A percentile compares a stretch with the other conserved stretches of the same genome.
Evolutionary conservation across 1,140 invertebrate species (phyloP).

Genomic region (Propsilocerus akamusi): DNA sequence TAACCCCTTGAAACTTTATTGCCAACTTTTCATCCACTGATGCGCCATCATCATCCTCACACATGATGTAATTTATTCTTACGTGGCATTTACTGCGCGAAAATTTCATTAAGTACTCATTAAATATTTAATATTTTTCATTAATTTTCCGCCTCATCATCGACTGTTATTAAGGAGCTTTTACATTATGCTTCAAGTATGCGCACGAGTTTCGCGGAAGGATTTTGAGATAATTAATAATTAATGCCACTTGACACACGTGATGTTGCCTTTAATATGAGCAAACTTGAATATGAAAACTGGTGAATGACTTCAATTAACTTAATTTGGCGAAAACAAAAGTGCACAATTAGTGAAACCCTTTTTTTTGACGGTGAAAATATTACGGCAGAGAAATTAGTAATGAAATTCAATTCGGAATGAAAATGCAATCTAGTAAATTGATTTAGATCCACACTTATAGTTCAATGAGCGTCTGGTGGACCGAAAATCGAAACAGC

Average conservation of each 20-base stretch:
- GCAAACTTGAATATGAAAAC: too few species aligned
- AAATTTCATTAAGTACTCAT: slow-evolving; percentile 4
- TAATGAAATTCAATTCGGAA: not conserved
- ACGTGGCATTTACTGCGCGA: not conserved
- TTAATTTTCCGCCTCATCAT: slow-evolving; percentile 2
- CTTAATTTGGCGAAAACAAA: too few species aligned
- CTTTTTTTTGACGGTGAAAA: too few species aligned
- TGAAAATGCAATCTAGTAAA: slow-evolving; percentile 1
- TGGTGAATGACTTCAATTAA: too few species aligned
- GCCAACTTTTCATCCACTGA: too few species aligned
- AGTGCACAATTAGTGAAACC: too few species aligned
- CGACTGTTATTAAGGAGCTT: not conserved
- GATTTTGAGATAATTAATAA: not conserved
- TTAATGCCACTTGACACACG: not conserved
- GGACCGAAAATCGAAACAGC: not conserved
- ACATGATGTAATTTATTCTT: too few species aligned
- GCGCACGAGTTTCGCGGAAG: not conserved
- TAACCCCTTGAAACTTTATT: too few species aligned
- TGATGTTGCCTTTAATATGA: too few species aligned
- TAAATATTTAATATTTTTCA: slow-evolving; percentile 4
- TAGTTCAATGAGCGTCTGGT: not conserved
- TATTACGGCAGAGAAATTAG: too few species aligned
- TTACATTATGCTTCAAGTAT: not conserved
- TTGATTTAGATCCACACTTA: not conserved
- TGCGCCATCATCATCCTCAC: too few species aligned